phyloP scores from a whole-genome alignment of 2,888 invertebrate species.

The Cinara cedri region DNA sequence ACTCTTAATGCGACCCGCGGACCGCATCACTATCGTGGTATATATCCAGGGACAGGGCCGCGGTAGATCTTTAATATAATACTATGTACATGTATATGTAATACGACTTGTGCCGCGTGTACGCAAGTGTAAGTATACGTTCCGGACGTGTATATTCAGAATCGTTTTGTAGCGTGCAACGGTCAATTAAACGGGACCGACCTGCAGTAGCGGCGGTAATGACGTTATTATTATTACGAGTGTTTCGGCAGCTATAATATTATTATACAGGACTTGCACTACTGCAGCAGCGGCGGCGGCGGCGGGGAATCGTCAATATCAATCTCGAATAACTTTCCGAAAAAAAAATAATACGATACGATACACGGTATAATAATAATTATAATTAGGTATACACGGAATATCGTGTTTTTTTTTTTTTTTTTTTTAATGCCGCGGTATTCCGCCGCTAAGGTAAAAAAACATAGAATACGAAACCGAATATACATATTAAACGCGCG shows the following conservation, averaged over 20 bases:
- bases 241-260: not conserved
- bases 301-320: conserved; percentile 4
- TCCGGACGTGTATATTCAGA: conserved; percentile 12
- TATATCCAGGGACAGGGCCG: no score
- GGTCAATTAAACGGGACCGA: conserved; percentile 22
- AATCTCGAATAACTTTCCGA: conserved; percentile 14
- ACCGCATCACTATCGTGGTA: no score
- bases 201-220: conserved; percentile 11
- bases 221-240: conserved; percentile 24
- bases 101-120: not conserved
- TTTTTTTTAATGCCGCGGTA: conserved; percentile 17
- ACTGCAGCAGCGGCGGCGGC: not conserved
- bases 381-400: no score
- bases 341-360: not conserved
- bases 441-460: not conserved
- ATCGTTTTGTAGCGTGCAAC: conserved; percentile 47
- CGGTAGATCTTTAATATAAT: not conserved
- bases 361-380: no score
- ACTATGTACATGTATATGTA: no score
- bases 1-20: conserved; percentile 29
- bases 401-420: conserved; percentile 13
- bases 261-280: not conserved
- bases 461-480: not conserved
- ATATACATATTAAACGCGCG: not conserved
- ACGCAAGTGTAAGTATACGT: conserved; percentile 36